Conservation (phyloP, 2,888 invertebrate species). For the Chironomus tentans region DNA sequence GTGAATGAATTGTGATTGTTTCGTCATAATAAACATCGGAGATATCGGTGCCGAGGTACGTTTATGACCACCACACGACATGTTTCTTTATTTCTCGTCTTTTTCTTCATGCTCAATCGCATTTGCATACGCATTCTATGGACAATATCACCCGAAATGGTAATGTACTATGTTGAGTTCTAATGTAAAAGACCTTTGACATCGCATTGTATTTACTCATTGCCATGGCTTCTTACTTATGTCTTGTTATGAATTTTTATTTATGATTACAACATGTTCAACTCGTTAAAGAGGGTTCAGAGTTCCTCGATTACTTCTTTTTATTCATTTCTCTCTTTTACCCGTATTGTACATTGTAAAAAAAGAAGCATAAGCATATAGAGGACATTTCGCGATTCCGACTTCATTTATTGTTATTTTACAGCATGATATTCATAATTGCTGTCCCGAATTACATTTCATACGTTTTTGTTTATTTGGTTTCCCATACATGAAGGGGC, state of each 20-base stretch:
- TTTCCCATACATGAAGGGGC: not conserved
- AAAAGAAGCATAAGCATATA: not conserved
- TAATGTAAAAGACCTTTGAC: not conserved
- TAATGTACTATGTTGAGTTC: too few species aligned
- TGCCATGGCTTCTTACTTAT: not conserved
- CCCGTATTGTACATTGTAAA: not conserved
- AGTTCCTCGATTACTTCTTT: conserved; percentile 1
- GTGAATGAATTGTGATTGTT: not conserved
- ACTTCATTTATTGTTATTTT: conserved; percentile 11
- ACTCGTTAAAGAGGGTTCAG: conserved; percentile 13
- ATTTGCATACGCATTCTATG: not conserved
- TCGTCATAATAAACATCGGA: not conserved
- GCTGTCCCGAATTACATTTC: not conserved
- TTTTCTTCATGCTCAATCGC: not conserved
- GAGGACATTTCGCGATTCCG: conserved; percentile 2
- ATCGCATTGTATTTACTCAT: not conserved
- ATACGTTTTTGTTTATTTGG: not conserved
- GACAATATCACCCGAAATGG: not conserved
- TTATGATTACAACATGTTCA: conserved; percentile 17
- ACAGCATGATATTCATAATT: conserved; percentile 21
- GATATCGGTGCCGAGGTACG: not conserved
- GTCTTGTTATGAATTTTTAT: not conserved
- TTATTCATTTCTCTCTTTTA: not conserved
- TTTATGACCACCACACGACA: not conserved
- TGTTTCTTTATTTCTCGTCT: not conserved